These are phyloP conservation scores for Coryphaenoides rupestris DNA, from an alignment of 2,113 vertebrate species.

Conservation along the genomic window DNA sequence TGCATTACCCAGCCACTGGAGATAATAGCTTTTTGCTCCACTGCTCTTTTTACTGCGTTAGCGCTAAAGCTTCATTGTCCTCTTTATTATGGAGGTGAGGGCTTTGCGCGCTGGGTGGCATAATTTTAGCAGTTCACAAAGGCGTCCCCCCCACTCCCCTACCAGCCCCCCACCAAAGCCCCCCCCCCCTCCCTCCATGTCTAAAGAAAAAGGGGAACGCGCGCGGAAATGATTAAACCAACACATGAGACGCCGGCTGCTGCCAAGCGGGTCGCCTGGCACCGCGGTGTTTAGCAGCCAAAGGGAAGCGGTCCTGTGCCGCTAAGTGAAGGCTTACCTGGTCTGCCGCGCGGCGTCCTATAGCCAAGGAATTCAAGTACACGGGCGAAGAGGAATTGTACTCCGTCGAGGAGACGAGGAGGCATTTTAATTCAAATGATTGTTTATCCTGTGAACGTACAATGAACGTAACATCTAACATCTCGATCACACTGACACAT, in stretches of 20 bases:
- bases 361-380: constrained; percentile 11
- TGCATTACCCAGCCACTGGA: neutral
- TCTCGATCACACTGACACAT: no score
- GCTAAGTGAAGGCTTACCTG: no score
- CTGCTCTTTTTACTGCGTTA: neutral
- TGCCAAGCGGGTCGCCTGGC: neutral
- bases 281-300: neutral
- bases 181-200: no score
- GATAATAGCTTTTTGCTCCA: constrained; percentile 5
- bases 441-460: no score
- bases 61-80: constrained; percentile 8
- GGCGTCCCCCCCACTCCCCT: no score
- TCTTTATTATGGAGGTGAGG: constrained; percentile 2
- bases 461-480: no score
- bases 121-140: constrained; percentile 2
- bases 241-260: neutral
- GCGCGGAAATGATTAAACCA: constrained; percentile 3
- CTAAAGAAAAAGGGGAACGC: neutral
- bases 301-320: constrained; percentile 40
- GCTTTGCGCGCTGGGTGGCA: neutral
- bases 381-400: neutral
- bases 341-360: no score
- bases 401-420: no score
- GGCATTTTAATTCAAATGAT: no score
- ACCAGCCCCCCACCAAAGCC: no score